Evolutionary conservation across 2,888 invertebrate genomes (phyloP).

Genomic region (Agrypnus murinus): DNA sequence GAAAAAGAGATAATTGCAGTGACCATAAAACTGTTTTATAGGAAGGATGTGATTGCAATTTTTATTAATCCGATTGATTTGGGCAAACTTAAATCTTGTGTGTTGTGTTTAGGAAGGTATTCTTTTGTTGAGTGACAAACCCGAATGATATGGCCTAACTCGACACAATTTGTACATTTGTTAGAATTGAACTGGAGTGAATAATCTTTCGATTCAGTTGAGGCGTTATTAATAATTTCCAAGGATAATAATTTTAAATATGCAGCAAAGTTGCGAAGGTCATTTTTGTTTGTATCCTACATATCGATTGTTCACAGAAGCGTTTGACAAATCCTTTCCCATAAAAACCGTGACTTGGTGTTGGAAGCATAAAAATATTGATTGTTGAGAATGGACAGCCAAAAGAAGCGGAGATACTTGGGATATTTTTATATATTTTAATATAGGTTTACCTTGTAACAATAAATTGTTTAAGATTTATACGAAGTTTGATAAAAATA

Average conservation of each 20-base stretch:
- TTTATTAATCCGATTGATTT: too few species aligned
- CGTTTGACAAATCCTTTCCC: slow-evolving; percentile 25
- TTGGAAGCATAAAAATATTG: background rate
- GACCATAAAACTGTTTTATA: slow-evolving; percentile 38
- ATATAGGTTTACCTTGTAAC: background rate
- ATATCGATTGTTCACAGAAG: slow-evolving; percentile 37
- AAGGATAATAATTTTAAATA: background rate
- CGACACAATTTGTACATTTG: background rate
- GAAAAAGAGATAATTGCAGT: slow-evolving; percentile 36
- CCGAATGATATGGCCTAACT: background rate
- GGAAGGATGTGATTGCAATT: background rate
- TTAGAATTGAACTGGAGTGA: background rate
- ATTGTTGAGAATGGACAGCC: background rate
- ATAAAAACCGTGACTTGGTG: slow-evolving; percentile 12
- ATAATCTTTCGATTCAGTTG: too few species aligned
- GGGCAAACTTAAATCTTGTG: too few species aligned
- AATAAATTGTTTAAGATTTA: slow-evolving; percentile 6
- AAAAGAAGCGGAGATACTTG: background rate
- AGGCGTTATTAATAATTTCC: too few species aligned
- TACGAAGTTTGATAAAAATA: background rate
- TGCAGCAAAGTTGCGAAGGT: slow-evolving; percentile 32
- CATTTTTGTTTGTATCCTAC: slow-evolving; percentile 43
- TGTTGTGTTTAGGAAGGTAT: too few species aligned
- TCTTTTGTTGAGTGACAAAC: background rate
- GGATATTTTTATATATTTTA: background rate